Evolutionary conservation across 1,140 invertebrate species (phyloP), one percentile per base, ranked within the genome.

Genomic region (Bombus confusus): DNA sequence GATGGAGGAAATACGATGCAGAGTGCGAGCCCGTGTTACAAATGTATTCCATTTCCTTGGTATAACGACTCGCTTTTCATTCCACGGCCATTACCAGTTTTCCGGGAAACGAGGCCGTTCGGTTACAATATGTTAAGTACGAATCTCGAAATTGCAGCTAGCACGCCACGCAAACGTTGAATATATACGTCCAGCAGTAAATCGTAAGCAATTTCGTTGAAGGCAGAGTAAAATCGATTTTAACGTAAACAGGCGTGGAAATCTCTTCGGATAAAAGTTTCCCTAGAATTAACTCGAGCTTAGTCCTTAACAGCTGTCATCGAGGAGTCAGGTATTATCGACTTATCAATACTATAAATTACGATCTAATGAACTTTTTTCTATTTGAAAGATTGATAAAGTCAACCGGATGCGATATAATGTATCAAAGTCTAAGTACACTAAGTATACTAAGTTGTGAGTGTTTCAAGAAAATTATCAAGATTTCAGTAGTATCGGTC

Each of bases 41-140:
- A 68, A 68, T 68, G 66, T 68, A 68, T 68, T 37, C 66, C 66
- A 68, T 68, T 68, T 68, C 66, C 66, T 68, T 10, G 66, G 8
- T 68, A 25, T 68, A 68, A 68, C 66, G 66, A 68, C 34, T 68
- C 66, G 66, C 31, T 22, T 34, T 68, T 68, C 31, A 34, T 34
- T 68, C 66, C 18, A 68, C 31, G 18, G 18, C 66, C 31, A 34
- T 22, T 34, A 34, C 66, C 34, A 68, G 66, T 68, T 37, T 68
- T 68, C 66, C 66, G 66, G 66, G 34, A 37, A 68, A 31, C 34
- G 66, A 68, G 66, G 34, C 66, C 66, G 22, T 68, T 68, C 34
- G 0, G 66, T 68, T 37, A 68, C 34, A 37, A 68, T 68, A 68
- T 37, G 66, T 68, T 68, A 68, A 68, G 18, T 68, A 18, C 18